Evolutionary conservation across 2,113 vertebrate species (phyloP).

Genomic region (Leuciscus idus): DNA sequence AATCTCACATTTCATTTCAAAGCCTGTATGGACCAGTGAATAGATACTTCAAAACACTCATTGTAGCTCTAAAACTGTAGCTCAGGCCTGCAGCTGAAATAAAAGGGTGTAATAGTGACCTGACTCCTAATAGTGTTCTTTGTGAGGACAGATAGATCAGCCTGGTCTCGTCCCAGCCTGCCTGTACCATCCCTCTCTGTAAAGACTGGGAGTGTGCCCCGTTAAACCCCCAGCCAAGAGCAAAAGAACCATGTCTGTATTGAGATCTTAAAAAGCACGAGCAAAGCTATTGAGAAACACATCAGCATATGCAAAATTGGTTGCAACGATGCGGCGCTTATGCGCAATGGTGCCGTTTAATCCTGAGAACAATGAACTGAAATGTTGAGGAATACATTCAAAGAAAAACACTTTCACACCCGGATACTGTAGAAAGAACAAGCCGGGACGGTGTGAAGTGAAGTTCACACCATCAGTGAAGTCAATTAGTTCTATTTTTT

Average conservation of each 20-base stretch:
- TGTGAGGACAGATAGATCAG: conserved; percentile 16
- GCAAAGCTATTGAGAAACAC: neutral
- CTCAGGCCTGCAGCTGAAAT: neutral
- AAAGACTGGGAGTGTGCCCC: conserved; percentile 3
- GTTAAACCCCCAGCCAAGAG: conserved; percentile 6
- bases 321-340: neutral
- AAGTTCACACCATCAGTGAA: neutral
- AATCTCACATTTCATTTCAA: too few relatives aligned
- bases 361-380: conserved; percentile 16
- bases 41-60: neutral
- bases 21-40: neutral
- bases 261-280: conserved; percentile 7
- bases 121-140: conserved; percentile 20
- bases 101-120: conserved; percentile 22
- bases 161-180: conserved; percentile 42
- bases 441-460: too few relatives aligned
- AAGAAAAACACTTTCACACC: conserved; percentile 24
- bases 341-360: neutral
- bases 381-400: conserved; percentile 10
- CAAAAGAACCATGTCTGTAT: neutral
- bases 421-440: neutral
- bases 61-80: neutral
- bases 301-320: neutral
- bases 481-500: too few relatives aligned
- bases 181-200: conserved; percentile 3